Conservation (phyloP, 1,140 invertebrate genomes). For the Gonatopus flavifemur region DNA sequence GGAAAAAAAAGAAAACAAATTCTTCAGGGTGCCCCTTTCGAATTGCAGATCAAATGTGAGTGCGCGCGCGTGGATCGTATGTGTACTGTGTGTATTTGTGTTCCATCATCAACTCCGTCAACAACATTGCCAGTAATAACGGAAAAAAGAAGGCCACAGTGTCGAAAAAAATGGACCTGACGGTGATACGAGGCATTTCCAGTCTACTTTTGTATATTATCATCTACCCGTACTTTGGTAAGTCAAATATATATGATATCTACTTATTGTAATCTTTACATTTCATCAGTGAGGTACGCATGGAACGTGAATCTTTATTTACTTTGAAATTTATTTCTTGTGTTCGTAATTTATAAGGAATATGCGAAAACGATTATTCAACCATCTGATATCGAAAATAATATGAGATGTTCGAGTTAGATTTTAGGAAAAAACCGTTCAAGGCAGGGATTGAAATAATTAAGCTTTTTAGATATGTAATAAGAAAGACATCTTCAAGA, state of each 20-base stretch:
- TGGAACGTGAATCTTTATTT: too few species aligned
- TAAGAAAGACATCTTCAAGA: too few species aligned
- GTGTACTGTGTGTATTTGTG: conserved; percentile 34
- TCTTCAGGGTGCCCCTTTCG: conserved; percentile 27
- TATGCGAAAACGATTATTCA: too few species aligned
- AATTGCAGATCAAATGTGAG: conserved; percentile 51
- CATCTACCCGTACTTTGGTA: conserved; percentile 35
- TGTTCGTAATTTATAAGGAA: too few species aligned
- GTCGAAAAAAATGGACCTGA: conserved; percentile 41
- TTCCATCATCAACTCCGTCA: conserved; percentile 20
- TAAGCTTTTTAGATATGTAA: too few species aligned
- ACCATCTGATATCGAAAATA: too few species aligned
- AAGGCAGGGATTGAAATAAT: too few species aligned
- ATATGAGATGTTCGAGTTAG: too few species aligned
- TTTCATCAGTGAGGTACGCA: too few species aligned
- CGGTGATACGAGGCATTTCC: conserved; percentile 32
- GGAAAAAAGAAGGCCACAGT: conserved; percentile 25
- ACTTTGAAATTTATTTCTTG: too few species aligned
- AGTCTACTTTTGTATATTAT: conserved; percentile 40
- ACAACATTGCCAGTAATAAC: conserved; percentile 19
- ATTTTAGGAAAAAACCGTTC: too few species aligned
- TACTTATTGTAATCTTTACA: background rate
- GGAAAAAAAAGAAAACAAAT: too few species aligned
- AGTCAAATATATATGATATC: conserved; percentile 22
- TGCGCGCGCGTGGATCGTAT: conserved; percentile 43